Conservation (phyloP, 2,113 vertebrate species). For the Neofelis nebulosa region DNA sequence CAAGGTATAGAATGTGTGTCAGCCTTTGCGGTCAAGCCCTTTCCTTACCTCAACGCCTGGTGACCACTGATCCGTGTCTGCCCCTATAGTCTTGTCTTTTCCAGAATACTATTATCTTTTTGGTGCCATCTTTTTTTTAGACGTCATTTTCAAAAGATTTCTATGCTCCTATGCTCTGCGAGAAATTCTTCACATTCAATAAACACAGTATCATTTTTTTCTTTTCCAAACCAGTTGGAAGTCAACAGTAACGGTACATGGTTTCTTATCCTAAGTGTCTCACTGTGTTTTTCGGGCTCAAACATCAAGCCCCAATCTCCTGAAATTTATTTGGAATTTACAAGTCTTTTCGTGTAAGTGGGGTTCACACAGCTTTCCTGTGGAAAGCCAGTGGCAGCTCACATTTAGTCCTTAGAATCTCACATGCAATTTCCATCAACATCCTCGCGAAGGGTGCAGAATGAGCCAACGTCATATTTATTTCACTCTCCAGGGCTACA, state of each 20-base stretch:
- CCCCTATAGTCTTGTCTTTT: neutral
- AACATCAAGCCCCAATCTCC: neutral
- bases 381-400: neutral
- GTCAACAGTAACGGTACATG: neutral
- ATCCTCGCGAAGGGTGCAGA: neutral
- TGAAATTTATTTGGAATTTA: neutral
- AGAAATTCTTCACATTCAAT: neutral
- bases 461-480: neutral
- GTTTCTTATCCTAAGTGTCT: neutral
- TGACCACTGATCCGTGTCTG: neutral
- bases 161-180: neutral
- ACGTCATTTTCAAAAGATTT: neutral
- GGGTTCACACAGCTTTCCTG: neutral
- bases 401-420: neutral
- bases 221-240: neutral
- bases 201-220: neutral
- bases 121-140: neutral
- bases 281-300: neutral
- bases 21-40: fast-evolving
- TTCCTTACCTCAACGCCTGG: neutral
- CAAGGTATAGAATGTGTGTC: neutral
- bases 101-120: neutral
- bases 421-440: conserved; percentile 29
- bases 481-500: neutral
- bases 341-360: neutral